Evolutionary conservation across 2,888 invertebrate genomes (phyloP).

Genomic region (Alviniconcha strummeri): DNA sequence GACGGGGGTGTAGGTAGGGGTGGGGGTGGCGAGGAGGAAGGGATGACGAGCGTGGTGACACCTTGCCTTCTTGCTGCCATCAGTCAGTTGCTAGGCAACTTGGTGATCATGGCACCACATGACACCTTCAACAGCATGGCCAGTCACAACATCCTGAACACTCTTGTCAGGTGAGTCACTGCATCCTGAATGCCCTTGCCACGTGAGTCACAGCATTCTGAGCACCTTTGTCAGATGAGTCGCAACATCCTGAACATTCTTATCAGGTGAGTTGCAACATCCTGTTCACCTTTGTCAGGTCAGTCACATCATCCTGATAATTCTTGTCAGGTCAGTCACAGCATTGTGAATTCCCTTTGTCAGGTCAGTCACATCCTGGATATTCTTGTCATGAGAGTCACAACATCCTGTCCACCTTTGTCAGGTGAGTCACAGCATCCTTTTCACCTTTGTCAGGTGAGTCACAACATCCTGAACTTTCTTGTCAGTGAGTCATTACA

Average conservation of each 20-base stretch:
- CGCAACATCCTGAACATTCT: constrained; percentile 61
- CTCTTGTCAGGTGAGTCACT: constrained; percentile 54
- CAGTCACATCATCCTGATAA: too few relatives aligned
- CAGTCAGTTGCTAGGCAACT: constrained; percentile 62
- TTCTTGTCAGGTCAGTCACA: too few relatives aligned
- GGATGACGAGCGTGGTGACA: constrained; percentile 59
- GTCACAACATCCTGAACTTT: too few relatives aligned
- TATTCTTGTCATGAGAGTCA: too few relatives aligned
- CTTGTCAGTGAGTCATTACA: too few relatives aligned
- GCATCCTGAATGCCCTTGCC: constrained; percentile 46
- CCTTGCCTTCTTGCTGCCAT: constrained; percentile 67
- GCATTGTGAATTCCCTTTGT: too few relatives aligned
- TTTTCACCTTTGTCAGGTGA: too few relatives aligned
- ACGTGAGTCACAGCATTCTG: constrained; percentile 55
- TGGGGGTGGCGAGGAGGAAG: constrained; percentile 4
- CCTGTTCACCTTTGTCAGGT: too few relatives aligned
- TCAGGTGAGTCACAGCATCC: too few relatives aligned
- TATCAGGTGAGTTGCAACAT: constrained; percentile 27
- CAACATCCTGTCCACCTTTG: too few relatives aligned
- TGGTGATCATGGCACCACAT: constrained; percentile 64
- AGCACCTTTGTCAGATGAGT: constrained; percentile 50
- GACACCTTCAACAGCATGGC: constrained; percentile 62
- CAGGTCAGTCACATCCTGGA: too few relatives aligned
- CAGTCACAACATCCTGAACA: constrained; percentile 58
- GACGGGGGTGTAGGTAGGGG: background rate